A percentile compares a stretch with the other conserved stretches of the same genome.
phyloP scores from a whole-genome alignment of 2,888 invertebrate species.

The Lasiommata megera region DNA sequence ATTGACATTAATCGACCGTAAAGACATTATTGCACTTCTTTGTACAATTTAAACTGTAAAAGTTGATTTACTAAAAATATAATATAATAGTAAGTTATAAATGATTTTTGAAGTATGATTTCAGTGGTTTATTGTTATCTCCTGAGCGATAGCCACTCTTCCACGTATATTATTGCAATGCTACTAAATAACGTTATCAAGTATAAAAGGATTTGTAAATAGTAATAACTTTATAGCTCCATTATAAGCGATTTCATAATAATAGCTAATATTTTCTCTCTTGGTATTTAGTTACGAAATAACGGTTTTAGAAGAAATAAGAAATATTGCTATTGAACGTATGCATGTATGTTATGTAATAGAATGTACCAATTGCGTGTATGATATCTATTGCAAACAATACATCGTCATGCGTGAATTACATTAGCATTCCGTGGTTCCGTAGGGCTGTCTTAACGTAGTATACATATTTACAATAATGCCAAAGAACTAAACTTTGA shows the following conservation, averaged over 20 bases:
- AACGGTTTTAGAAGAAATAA: not conserved
- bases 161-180: not conserved
- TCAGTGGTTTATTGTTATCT: no score
- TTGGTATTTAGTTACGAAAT: not conserved
- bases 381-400: not conserved
- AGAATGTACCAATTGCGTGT: conserved; percentile 7
- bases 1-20: no score
- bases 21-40: no score
- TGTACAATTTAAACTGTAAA: no score
- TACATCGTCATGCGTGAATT: not conserved
- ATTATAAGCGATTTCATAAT: not conserved
- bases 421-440: not conserved
- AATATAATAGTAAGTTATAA: no score
- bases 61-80: no score
- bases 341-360: not conserved
- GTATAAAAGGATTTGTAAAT: no score
- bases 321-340: not conserved
- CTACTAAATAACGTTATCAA: not conserved
- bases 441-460: no score
- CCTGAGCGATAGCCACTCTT: not conserved
- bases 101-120: no score
- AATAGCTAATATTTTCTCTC: not conserved
- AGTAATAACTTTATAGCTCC: not conserved
- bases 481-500: no score
- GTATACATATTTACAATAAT: no score